Conservation (phyloP, 2,888 invertebrate genomes). For the Anthophora plumipes region DNA sequence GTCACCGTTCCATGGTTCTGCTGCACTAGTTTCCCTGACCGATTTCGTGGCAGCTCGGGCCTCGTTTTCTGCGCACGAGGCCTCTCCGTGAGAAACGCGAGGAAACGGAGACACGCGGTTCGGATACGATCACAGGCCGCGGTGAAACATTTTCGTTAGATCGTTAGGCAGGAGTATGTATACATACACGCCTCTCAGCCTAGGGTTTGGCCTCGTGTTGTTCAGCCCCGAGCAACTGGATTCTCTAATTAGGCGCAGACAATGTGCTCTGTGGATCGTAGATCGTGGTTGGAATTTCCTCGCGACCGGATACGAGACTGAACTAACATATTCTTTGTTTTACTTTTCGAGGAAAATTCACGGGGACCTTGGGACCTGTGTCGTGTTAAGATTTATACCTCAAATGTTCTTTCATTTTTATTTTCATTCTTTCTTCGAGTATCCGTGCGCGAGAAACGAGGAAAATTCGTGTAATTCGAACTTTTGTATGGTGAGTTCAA, state of each 20-base stretch:
- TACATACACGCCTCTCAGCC: not conserved
- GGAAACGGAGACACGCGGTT: conserved; percentile 65
- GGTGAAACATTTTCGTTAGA: conserved; percentile 64
- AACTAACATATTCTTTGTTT: not conserved
- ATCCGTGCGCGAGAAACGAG: too few species aligned
- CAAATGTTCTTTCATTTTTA: too few species aligned
- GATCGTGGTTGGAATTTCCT: conserved; percentile 28
- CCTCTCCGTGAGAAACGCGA: conserved; percentile 73
- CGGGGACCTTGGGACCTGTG: too few species aligned
- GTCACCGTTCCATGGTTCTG: conserved; percentile 67
- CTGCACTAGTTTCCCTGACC: conserved; percentile 79
- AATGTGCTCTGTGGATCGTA: conserved; percentile 41
- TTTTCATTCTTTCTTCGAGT: not conserved
- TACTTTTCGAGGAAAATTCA: conserved; percentile 3
- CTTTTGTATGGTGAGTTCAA: too few species aligned
- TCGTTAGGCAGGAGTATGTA: conserved; percentile 46
- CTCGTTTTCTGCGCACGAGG: conserved; percentile 40
- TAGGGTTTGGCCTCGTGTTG: conserved; percentile 30
- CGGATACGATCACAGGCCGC: conserved; percentile 61
- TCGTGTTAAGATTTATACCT: not conserved
- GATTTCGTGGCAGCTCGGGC: conserved; percentile 72
- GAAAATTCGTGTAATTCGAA: too few species aligned
- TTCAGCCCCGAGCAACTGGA: conserved; percentile 17
- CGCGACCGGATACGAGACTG: not conserved
- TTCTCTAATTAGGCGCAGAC: conserved; percentile 65